Conservation (phyloP, 2,888 invertebrate genomes). For the Tipula helvola region DNA sequence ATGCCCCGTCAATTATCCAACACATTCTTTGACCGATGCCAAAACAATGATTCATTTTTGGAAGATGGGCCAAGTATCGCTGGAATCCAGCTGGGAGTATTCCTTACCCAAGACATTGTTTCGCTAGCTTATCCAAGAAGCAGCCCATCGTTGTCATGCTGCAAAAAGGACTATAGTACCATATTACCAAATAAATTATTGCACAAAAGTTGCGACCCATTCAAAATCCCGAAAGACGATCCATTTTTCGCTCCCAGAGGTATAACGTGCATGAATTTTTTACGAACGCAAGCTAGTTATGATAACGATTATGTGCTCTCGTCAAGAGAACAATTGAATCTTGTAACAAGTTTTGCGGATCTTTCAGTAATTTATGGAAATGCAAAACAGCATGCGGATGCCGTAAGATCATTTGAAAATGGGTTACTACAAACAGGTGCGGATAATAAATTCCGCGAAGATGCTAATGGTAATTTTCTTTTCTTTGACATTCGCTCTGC, state of each 20-base stretch:
- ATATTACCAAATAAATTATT: not conserved
- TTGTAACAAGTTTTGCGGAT: not conserved
- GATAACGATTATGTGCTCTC: conserved; percentile 42
- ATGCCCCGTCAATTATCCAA: conserved; percentile 23
- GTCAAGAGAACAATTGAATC: conserved; percentile 37
- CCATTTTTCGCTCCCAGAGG: not conserved
- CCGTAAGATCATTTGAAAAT: not conserved
- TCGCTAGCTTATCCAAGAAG: conserved; percentile 18
- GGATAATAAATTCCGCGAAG: not conserved
- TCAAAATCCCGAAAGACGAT: not conserved
- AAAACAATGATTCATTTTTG: not conserved
- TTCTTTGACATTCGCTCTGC: not conserved
- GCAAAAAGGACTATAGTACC: not conserved
- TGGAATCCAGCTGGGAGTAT: conserved; percentile 26
- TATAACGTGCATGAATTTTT: not conserved
- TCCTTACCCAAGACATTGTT: conserved; percentile 25
- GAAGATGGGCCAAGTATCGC: conserved; percentile 26
- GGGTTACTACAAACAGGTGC: not conserved
- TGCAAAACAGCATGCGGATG: too few species aligned
- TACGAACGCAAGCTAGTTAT: not conserved
- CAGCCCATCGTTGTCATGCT: not conserved
- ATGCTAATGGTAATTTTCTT: not conserved
- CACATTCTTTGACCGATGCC: not conserved
- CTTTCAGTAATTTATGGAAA: not conserved
- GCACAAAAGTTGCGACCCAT: not conserved